A percentile compares a stretch with the other conserved stretches of the same genome.
These are phyloP conservation scores for Lycaena phlaeas DNA, from an alignment of 2,888 invertebrate species.

Conservation along the genomic window DNA sequence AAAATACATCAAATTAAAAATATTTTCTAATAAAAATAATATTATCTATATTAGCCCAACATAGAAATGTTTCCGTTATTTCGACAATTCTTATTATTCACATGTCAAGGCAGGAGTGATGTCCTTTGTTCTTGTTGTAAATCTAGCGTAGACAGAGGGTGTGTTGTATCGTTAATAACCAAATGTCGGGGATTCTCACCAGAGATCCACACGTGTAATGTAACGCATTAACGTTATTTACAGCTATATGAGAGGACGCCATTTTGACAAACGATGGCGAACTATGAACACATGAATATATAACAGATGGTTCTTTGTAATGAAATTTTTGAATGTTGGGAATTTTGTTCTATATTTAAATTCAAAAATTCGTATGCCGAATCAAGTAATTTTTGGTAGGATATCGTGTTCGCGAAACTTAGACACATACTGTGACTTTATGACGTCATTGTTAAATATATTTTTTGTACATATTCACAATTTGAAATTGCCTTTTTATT, in stretches of 20 bases:
- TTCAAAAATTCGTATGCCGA: not conserved
- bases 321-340: not conserved
- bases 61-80: constrained; percentile 17
- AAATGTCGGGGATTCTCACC: constrained; percentile 39
- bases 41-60: not conserved
- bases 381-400: too few species aligned
- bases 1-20: too few species aligned
- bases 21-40: too few species aligned
- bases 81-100: constrained; percentile 43
- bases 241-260: constrained; percentile 45
- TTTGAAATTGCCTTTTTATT: too few species aligned
- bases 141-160: constrained; percentile 50
- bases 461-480: too few species aligned
- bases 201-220: constrained; percentile 43
- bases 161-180: constrained; percentile 45
- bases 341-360: not conserved
- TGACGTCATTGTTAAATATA: too few species aligned
- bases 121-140: constrained; percentile 63
- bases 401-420: too few species aligned
- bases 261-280: constrained; percentile 43
- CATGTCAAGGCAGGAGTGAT: constrained; percentile 57
- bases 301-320: constrained; percentile 21
- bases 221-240: constrained; percentile 58
- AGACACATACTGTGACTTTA: too few species aligned
- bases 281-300: too few species aligned